phyloP scores from a whole-genome alignment of 2,888 invertebrate species.

The Trachelus stipa region DNA sequence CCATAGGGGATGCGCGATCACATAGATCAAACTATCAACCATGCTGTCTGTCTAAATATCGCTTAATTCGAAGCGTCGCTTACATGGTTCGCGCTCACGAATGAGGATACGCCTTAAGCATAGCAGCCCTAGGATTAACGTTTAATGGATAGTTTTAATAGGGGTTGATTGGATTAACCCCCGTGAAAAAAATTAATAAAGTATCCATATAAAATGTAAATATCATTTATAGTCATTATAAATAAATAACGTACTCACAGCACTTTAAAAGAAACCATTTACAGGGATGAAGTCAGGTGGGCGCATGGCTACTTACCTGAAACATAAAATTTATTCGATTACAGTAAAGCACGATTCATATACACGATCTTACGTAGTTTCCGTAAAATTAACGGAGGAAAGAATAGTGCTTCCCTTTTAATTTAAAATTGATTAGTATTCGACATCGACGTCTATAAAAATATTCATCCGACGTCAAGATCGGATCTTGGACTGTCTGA shows the following conservation, averaged over 20 bases:
- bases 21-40: background rate
- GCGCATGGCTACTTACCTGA: conserved; percentile 9
- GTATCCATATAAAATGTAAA: background rate
- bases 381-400: background rate
- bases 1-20: background rate
- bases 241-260: background rate
- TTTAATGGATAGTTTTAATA: background rate
- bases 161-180: background rate
- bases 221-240: background rate
- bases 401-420: conserved; percentile 13
- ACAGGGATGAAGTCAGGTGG: background rate
- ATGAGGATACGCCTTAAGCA: background rate
- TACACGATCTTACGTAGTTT: background rate
- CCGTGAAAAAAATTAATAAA: no score
- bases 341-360: background rate
- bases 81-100: background rate
- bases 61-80: background rate
- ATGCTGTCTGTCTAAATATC: background rate
- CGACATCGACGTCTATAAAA: conserved; percentile 12
- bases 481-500: background rate
- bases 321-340: conserved; percentile 6
- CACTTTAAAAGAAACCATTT: background rate
- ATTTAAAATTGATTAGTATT: conserved; percentile 23
- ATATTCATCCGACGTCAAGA: conserved; percentile 8
- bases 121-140: background rate